Percentiles rank a stretch among this genome's conserved stretches.
Evolutionary conservation across 2,113 vertebrate genomes (phyloP).

Genomic region (Proteles cristata): DNA sequence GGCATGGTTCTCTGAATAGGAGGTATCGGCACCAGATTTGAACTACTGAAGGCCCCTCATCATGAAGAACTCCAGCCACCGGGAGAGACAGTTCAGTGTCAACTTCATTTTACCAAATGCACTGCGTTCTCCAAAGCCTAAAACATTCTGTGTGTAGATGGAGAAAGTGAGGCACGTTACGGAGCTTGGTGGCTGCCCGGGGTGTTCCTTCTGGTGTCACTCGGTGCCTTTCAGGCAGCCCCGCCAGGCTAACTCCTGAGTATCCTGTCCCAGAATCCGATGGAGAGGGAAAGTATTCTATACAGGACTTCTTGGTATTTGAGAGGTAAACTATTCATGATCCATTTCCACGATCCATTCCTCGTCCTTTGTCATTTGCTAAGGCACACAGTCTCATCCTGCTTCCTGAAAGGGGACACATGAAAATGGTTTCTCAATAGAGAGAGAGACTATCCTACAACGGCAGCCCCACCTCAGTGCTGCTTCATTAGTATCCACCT

Average conservation of each 20-base stretch:
- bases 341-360: background rate
- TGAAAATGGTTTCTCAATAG: background rate
- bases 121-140: background rate
- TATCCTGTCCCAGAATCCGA: background rate
- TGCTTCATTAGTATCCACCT: background rate
- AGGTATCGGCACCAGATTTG: background rate
- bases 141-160: background rate
- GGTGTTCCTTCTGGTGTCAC: background rate
- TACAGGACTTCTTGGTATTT: background rate
- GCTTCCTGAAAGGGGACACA: background rate
- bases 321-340: background rate
- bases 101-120: background rate
- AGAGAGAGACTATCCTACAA: background rate
- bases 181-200: background rate
- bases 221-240: background rate
- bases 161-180: background rate
- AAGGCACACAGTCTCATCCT: background rate
- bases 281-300: background rate
- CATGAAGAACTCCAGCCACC: background rate
- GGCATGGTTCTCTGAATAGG: background rate
- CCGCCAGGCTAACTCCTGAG: background rate
- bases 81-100: background rate
- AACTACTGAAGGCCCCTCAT: background rate
- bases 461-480: accelerated
- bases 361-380: background rate